Percentiles rank a stretch among this genome's conserved stretches.
Evolutionary conservation across 2,113 vertebrate genomes (phyloP).

Genomic region (Engraulis encrasicolus): DNA sequence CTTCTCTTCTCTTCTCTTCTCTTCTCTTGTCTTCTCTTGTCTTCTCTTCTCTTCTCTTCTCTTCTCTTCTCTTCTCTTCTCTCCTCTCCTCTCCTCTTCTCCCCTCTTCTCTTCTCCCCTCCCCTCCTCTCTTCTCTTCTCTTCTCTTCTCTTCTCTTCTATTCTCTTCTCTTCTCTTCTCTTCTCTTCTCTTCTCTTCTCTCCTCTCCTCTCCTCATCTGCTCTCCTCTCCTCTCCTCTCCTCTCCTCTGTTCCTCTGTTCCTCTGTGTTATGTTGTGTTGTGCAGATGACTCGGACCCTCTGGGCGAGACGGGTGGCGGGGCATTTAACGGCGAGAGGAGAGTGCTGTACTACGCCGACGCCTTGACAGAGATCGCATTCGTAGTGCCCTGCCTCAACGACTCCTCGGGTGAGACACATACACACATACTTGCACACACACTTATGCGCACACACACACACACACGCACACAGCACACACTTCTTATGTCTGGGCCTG

Average conservation of each 20-base stretch:
- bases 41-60: too few relatives aligned
- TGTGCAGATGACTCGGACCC: slow-evolving; percentile 76
- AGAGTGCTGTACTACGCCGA: slow-evolving; percentile 87
- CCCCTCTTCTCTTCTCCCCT: too few relatives aligned
- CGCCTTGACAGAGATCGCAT: slow-evolving; percentile 88
- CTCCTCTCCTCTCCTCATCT: too few relatives aligned
- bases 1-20: background rate
- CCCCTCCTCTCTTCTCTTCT: too few relatives aligned
- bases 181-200: background rate
- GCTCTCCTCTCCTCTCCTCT: background rate
- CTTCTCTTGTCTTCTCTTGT: too few relatives aligned
- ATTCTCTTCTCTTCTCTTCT: too few relatives aligned
- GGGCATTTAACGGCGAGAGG: slow-evolving; percentile 87
- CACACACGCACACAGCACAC: background rate
- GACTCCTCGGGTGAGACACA: slow-evolving; percentile 79
- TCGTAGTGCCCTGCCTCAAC: slow-evolving; percentile 84
- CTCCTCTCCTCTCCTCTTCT: too few relatives aligned
- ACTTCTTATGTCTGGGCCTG: background rate
- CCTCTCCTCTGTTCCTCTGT: slow-evolving; percentile 25
- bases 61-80: too few relatives aligned
- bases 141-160: too few relatives aligned
- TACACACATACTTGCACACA: too few relatives aligned
- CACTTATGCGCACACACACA: too few relatives aligned
- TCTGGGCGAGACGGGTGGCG: slow-evolving; percentile 81
- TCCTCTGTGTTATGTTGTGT: too few relatives aligned